Evolutionary conservation across 2,797 vertebrate genomes (phyloP), one percentile per base, ranked within the genome.

Genomic region (Zalophus californianus): DNA sequence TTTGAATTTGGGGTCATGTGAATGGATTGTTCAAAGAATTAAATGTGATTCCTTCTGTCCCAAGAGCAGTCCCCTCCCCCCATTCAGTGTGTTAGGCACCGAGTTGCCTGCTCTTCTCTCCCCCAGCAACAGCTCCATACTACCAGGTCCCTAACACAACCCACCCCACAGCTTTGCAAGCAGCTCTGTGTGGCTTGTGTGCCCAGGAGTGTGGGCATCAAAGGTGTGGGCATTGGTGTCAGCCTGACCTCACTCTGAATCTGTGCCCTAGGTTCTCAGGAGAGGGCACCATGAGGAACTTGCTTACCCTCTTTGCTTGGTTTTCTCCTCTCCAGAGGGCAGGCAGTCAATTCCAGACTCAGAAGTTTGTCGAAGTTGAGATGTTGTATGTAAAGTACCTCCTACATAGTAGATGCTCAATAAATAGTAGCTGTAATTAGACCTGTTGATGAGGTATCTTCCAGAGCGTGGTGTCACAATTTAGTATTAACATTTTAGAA

Each of bases 341-440:
- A 48, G 72, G 68, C 11, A 70, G 21, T 48, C 44, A 75, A 16
- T 29, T 50, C 7, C 44, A 75, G 27, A 48, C 44, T 11, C 4
- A 11, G 38, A 44, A 44, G 15, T 44, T 75, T 73, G 70, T 44
- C 1, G 8, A 75, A 4, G 73, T 75, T 3, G 16, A 86, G 35
- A 27, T 4, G 2, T 16, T 29, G 21, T 1, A n/a, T 1, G 0
- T 13, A 4, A 38, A 2, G 38, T 11, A 2, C 29, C 54, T 73
- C 44, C 0, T 16, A 1, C 5, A 5, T 0, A 14, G 10, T 20
- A 54, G 35, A 29, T 21, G 29, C 14, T 50, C 27, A 5, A 1
- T 58, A n/a, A 21, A 70, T 3, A 4, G n/a, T 5, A 58, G 48
- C 50, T 52, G 2, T 41, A 21, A 4, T 13, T 12, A 21, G 16